Base-by-base conservation (phyloP, 2,113 vertebrate genomes). In the Corythaeola cristata region DNA sequence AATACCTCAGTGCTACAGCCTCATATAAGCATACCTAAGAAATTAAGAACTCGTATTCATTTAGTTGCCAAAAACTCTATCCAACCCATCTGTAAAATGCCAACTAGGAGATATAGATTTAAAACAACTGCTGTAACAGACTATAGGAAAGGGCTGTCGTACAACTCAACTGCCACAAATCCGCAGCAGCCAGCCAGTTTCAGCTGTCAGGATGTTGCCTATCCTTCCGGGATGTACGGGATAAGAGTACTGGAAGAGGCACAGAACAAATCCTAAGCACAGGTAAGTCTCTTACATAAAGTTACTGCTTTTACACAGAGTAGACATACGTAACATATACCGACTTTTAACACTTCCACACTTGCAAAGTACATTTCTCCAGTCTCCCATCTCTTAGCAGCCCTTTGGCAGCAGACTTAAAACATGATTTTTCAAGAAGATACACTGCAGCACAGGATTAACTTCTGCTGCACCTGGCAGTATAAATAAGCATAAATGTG, bases 231-330 rank as follows among this genome's bases (percentile, higher is more conserved):
- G 35, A 41, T 3, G 3, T 4, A 35, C 2, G 12, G 15, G 28
- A 5, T 11, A 52, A 22, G 32, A 80, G 27, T 22, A 74, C 8
- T 22, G 17, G 4, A 72, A 82, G 8, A 45, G 12, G 30, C 4
- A 52, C 15, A 68, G 24, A 91, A 66, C 0, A 1, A 74, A 52
- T 15, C 20, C 9, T 56, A 4, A 59, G 45, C 39, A 44, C 32
- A 49, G 5, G 9, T 3, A 20, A 1, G 4, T 24, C 11, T 67
- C n/a, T 50, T 50, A 9, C 0, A 0, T 28, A 3, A 84, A 69
- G 18, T 10, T 59, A 72, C 11, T 41, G 10, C 50, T 90, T 83
- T 83, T n/a, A 67, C 22, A 72, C 8, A 56, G 11, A 21, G 23
- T 13, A 74, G 9, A 58, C 17, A 55, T 4, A 67, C 0, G 0